A percentile compares a stretch with the other conserved stretches of the same genome.
phyloP scores from a whole-genome alignment of 2,888 invertebrate species.

The Brachyptera risi region DNA sequence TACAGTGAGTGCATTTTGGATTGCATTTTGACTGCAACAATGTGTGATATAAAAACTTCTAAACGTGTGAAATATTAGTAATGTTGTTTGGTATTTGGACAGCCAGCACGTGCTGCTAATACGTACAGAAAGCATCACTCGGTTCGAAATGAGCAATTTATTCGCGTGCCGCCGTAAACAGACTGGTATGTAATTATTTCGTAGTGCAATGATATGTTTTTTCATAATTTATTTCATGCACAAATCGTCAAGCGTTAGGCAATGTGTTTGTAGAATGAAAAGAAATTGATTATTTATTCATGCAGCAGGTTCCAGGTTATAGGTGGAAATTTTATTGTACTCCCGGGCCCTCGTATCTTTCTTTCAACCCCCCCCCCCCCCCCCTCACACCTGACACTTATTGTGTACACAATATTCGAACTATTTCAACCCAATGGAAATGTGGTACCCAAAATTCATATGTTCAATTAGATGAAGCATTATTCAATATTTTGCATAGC shows the following conservation, averaged over 20 bases:
- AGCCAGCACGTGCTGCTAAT: constrained; percentile 4
- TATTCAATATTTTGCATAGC: background rate
- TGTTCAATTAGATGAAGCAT: background rate
- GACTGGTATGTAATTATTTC: constrained; percentile 24
- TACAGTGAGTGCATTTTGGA: background rate
- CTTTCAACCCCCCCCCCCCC: background rate
- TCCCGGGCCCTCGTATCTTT: background rate
- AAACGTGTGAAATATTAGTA: no score
- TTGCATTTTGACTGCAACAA: background rate
- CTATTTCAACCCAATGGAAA: background rate
- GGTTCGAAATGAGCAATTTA: background rate
- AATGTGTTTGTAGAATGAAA: constrained; percentile 8
- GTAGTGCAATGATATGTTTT: constrained; percentile 31
- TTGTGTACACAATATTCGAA: background rate
- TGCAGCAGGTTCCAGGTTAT: no score
- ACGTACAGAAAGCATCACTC: constrained; percentile 8
- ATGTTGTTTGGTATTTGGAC: background rate
- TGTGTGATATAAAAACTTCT: background rate
- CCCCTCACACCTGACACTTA: background rate
- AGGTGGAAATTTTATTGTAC: background rate
- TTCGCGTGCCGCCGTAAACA: constrained; percentile 12
- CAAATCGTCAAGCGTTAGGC: constrained; percentile 20
- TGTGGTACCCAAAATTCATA: background rate
- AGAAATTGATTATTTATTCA: constrained; percentile 22
- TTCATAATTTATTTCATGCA: constrained; percentile 33